Conservation (phyloP, 2,113 vertebrate genomes). For the Lepisosteus osseus region DNA sequence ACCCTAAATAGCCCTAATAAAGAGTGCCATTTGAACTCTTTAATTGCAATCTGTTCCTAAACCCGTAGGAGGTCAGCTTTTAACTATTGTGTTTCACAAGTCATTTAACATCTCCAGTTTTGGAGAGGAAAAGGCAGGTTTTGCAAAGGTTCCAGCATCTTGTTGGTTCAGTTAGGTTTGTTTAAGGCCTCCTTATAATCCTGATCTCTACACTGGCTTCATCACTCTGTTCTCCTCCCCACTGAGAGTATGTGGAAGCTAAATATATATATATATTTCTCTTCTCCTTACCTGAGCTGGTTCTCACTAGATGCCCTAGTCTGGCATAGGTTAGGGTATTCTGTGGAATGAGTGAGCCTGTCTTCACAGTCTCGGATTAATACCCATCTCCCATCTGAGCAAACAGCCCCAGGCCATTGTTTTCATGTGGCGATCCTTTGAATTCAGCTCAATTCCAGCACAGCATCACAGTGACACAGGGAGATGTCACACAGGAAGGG, state of each 20-base stretch:
- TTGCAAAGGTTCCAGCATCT: background rate
- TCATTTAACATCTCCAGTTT: no score
- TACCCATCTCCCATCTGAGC: slow-evolving; percentile 30
- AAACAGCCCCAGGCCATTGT: slow-evolving; percentile 15
- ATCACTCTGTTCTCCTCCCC: no score
- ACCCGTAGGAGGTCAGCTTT: no score
- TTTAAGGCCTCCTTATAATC: no score
- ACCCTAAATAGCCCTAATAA: no score
- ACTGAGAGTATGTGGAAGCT: no score
- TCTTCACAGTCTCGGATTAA: slow-evolving; percentile 30
- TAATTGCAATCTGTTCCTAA: no score
- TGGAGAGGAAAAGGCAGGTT: background rate
- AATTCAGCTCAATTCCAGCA: slow-evolving; percentile 12
- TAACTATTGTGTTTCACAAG: no score
- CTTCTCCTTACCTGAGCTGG: background rate
- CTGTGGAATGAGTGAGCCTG: slow-evolving; percentile 14
- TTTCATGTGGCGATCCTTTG: slow-evolving; percentile 14
- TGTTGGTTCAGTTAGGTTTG: background rate
- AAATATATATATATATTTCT: background rate
- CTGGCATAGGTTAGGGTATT: background rate
- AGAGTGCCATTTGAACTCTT: no score
- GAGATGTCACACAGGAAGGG: slow-evolving; percentile 4
- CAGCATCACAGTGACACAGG: background rate
- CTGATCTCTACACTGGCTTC: no score
- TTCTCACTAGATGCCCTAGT: slow-evolving; percentile 2